Conservation (phyloP, 35 echinoderm and acorn worm genomes). For the Anneissia japonica region DNA sequence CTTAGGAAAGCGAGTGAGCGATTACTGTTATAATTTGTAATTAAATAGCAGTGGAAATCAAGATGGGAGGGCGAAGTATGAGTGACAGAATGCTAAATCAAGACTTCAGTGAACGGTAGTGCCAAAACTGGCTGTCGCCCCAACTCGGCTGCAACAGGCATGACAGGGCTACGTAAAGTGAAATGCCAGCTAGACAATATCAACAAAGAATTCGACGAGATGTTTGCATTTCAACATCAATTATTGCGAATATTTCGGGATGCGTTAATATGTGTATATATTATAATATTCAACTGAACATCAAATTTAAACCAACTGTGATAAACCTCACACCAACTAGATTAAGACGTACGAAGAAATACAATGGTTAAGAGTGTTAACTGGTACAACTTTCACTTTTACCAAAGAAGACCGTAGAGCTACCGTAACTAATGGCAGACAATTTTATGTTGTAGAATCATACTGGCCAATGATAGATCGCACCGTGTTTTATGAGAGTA, state of each 20-base stretch:
- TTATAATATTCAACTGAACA: too few relatives aligned
- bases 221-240: not conserved
- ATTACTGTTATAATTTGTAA: constrained; percentile 2
- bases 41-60: not conserved
- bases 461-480: too few relatives aligned
- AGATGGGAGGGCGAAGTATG: not conserved
- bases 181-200: not conserved
- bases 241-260: not conserved
- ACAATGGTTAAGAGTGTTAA: too few relatives aligned
- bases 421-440: too few relatives aligned
- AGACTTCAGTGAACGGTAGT: not conserved
- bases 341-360: too few relatives aligned
- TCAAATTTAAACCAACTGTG: too few relatives aligned
- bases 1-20: not conserved
- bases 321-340: too few relatives aligned
- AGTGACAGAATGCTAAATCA: not conserved
- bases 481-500: too few relatives aligned
- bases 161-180: not conserved
- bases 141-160: not conserved
- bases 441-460: too few relatives aligned
- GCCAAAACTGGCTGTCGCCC: not conserved
- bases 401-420: too few relatives aligned
- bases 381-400: too few relatives aligned
- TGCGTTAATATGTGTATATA: not conserved
- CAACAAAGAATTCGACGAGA: not conserved